Percentiles rank a stretch among this genome's conserved stretches.
Evolutionary conservation across 2,113 vertebrate genomes (phyloP).

Genomic region (Chamaetylas fuelleborni): DNA sequence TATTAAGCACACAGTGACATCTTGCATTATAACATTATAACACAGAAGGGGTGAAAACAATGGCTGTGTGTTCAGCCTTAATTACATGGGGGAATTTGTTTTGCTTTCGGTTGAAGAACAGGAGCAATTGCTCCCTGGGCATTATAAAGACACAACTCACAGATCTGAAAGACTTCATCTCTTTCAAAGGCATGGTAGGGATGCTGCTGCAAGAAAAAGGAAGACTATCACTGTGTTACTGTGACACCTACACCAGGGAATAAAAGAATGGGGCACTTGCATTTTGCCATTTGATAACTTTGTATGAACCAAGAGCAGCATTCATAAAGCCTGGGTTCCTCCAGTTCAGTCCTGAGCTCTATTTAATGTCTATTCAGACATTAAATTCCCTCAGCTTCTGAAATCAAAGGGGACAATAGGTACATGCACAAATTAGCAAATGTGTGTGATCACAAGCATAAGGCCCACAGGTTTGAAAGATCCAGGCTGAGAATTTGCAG

Average conservation of each 20-base stretch:
- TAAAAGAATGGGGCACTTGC: background rate
- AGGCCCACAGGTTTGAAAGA: background rate
- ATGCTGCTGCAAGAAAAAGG: background rate
- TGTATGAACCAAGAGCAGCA: background rate
- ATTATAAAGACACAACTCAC: background rate
- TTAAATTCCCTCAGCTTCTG: background rate
- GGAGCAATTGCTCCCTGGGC: background rate
- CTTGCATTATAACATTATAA: slow-evolving; percentile 48
- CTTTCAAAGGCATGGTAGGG: background rate
- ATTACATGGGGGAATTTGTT: slow-evolving; percentile 20
- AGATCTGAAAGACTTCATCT: background rate
- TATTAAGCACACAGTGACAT: slow-evolving; percentile 44
- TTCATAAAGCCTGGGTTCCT: background rate
- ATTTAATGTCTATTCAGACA: background rate
- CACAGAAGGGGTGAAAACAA: slow-evolving; percentile 32
- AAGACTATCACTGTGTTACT: background rate
- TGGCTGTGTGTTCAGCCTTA: slow-evolving; percentile 54
- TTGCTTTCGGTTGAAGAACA: background rate
- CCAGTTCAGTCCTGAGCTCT: background rate
- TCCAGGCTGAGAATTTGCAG: background rate
- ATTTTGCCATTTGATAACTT: background rate
- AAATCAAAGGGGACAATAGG: slow-evolving; percentile 1
- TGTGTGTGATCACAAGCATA: background rate
- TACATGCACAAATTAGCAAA: background rate
- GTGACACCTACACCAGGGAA: background rate